Conservation (phyloP, 1,140 invertebrate species). For the Cyclargus thomasi region DNA sequence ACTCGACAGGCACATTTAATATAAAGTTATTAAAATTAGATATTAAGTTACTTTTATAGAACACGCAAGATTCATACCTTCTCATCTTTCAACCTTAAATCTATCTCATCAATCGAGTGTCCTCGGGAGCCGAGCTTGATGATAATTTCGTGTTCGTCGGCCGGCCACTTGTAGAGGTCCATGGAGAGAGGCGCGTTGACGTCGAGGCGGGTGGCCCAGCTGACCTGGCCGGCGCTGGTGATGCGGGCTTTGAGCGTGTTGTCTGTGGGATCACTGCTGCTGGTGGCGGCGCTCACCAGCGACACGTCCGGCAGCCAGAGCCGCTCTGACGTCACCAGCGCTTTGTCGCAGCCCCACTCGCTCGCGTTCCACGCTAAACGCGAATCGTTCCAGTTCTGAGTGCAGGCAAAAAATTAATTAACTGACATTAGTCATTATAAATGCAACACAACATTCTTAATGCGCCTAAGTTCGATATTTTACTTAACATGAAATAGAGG, state of each 20-base stretch:
- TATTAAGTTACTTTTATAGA: too few species aligned
- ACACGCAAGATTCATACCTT: slow-evolving; percentile 30
- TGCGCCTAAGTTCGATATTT: too few species aligned
- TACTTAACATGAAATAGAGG: too few species aligned
- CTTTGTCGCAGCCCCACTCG: slow-evolving; percentile 42
- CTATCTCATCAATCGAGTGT: slow-evolving; percentile 36
- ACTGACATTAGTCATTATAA: not conserved
- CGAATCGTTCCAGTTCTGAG: slow-evolving; percentile 52
- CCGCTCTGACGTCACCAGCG: slow-evolving; percentile 37
- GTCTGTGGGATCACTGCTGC: slow-evolving; percentile 31
- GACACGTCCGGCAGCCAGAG: slow-evolving; percentile 55
- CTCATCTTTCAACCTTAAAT: slow-evolving; percentile 30
- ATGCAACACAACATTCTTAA: not conserved
- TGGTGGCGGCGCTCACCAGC: slow-evolving; percentile 40
- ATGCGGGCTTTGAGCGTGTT: slow-evolving; percentile 38
- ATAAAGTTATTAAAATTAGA: too few species aligned
- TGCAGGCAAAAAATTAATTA: not conserved
- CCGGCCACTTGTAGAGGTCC: slow-evolving; percentile 44
- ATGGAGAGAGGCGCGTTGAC: slow-evolving; percentile 40
- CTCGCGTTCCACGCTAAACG: slow-evolving; percentile 50
- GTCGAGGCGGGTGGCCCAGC: slow-evolving; percentile 42
- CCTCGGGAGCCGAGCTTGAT: slow-evolving; percentile 50
- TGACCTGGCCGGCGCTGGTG: slow-evolving; percentile 35
- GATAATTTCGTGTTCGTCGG: slow-evolving; percentile 37
- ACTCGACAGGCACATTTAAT: too few species aligned